phyloP scores from a whole-genome alignment of 2,888 invertebrate genomes.

The Dascillus cervinus region DNA sequence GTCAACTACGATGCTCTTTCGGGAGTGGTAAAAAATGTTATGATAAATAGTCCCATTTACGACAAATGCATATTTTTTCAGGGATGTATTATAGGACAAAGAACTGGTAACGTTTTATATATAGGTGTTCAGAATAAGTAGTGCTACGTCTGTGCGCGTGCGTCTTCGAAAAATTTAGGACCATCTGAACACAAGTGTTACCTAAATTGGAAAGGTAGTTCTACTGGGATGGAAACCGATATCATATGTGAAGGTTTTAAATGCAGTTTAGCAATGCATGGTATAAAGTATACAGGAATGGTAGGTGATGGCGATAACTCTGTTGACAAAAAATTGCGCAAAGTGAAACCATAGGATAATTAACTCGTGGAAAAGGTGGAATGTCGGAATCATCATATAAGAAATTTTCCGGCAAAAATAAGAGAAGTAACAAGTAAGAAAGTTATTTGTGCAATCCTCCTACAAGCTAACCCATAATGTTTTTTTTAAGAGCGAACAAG shows the following conservation, averaged over 20 bases:
- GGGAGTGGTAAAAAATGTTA: neutral
- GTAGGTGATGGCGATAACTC: neutral
- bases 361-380: constrained; percentile 3
- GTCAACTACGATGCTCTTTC: constrained; percentile 2
- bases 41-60: neutral
- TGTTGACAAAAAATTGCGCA: constrained; percentile 1
- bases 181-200: too few species aligned
- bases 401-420: constrained; percentile 2
- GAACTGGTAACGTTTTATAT: constrained; percentile 1
- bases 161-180: neutral
- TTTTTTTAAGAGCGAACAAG: neutral
- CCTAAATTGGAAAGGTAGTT: too few species aligned
- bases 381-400: constrained; percentile 2
- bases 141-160: neutral
- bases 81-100: constrained; percentile 3
- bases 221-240: constrained; percentile 3
- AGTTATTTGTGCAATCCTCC: neutral
- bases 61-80: neutral
- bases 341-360: constrained; percentile 2
- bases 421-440: constrained; percentile 1
- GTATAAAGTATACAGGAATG: constrained; percentile 1
- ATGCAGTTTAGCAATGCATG: neutral
- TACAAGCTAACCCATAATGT: too few species aligned
- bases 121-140: neutral
- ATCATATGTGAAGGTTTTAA: constrained; percentile 1